These are phyloP conservation scores for Aphelinus certus DNA, from an alignment of 1,140 invertebrate genomes.

Conservation along the genomic window DNA sequence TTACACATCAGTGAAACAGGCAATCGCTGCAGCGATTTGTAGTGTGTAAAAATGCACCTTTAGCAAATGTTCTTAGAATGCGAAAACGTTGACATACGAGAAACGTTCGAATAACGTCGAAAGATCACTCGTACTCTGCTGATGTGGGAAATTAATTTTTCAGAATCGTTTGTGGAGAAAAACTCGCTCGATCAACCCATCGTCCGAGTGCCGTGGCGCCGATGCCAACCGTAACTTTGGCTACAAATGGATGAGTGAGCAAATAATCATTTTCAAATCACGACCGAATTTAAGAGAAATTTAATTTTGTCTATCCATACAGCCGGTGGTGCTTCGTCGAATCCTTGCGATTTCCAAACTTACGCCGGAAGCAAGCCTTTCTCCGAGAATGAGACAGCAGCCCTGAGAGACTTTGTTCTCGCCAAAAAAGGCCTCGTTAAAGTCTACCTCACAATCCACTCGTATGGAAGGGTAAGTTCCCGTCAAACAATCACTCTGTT, in stretches of 20 bases:
- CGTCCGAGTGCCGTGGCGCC: constrained; percentile 63
- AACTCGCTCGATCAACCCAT: constrained; percentile 58
- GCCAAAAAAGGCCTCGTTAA: constrained; percentile 63
- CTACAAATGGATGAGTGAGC: constrained; percentile 67
- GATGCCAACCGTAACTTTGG: constrained; percentile 79
- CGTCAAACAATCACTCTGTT: not conserved
- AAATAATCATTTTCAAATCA: not conserved
- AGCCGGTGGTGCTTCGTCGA: constrained; percentile 57
- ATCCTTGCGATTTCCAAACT: constrained; percentile 77
- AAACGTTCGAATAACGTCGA: not conserved
- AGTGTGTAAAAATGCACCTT: too few relatives aligned
- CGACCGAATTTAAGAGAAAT: constrained; percentile 44
- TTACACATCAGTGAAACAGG: too few relatives aligned
- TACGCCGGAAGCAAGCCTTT: constrained; percentile 76
- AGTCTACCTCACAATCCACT: constrained; percentile 76
- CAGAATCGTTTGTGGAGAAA: constrained; percentile 67
- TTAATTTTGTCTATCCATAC: not conserved
- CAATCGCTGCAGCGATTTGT: too few relatives aligned
- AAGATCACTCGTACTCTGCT: not conserved
- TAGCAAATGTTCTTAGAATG: too few relatives aligned
- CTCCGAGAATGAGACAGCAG: constrained; percentile 78
- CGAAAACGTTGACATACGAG: constrained; percentile 4
- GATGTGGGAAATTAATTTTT: constrained; percentile 34
- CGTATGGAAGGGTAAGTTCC: constrained; percentile 66
- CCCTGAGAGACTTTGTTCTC: constrained; percentile 69